Conservation (phyloP, 2,113 vertebrate species). For the Pygoscelis antarcticus region DNA sequence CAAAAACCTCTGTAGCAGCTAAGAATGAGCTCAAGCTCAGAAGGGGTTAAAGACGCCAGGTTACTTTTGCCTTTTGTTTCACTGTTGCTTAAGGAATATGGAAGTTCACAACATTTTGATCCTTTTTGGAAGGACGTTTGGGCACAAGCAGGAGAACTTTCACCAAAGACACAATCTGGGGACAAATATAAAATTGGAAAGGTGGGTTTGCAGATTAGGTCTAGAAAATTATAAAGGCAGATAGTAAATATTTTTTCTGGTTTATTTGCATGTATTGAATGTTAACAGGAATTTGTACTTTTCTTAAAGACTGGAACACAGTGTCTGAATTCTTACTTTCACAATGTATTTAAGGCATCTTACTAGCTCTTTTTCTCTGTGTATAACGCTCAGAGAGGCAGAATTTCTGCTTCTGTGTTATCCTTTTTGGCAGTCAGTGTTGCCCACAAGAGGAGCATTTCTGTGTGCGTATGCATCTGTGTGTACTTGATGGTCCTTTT, state of each 20-base stretch:
- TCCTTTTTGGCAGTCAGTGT: neutral
- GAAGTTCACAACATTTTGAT: neutral
- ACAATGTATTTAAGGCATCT: neutral
- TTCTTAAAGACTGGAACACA: neutral
- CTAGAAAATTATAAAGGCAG: neutral
- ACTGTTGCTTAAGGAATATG: too few relatives aligned
- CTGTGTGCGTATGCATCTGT: neutral
- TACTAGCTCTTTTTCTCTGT: neutral
- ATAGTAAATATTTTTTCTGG: fast-evolving
- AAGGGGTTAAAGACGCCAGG: neutral
- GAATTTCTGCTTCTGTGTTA: neutral
- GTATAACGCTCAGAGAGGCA: neutral
- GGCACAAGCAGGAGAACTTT: neutral
- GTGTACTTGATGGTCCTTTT: neutral
- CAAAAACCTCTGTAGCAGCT: neutral
- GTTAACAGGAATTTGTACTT: neutral
- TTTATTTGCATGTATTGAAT: neutral
- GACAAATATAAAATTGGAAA: neutral
- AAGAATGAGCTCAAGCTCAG: neutral
- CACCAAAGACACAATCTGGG: neutral
- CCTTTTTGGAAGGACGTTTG: neutral
- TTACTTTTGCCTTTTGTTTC: neutral
- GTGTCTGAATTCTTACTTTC: neutral
- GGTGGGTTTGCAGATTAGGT: neutral
- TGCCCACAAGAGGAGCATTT: neutral